Conservation (phyloP, 2,888 invertebrate species). For the Beris chalybata region DNA sequence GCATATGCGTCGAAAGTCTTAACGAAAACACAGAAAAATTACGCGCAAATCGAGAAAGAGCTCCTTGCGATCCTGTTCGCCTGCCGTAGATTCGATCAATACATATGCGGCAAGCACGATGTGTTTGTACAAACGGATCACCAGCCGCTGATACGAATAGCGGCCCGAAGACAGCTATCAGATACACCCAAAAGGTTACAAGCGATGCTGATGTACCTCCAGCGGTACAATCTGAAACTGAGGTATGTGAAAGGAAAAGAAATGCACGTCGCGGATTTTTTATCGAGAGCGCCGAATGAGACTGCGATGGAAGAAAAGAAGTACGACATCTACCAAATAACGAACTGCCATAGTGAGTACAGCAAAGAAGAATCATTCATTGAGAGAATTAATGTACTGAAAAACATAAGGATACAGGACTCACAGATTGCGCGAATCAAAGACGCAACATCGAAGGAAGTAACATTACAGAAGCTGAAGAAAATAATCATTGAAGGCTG, state of each 20-base stretch:
- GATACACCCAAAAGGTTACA: too few relatives aligned
- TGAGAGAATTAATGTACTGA: too few relatives aligned
- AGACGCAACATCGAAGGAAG: neutral
- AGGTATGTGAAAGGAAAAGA: constrained; percentile 1
- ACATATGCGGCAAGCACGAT: neutral
- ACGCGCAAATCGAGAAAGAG: neutral
- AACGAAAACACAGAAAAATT: neutral
- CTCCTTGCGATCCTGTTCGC: neutral
- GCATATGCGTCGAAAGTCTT: neutral
- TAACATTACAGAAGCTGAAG: constrained; percentile 4
- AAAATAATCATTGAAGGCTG: constrained; percentile 11
- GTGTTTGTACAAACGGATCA: neutral
- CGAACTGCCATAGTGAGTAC: too few relatives aligned
- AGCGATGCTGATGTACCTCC: too few relatives aligned
- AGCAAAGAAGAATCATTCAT: too few relatives aligned
- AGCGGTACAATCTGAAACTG: neutral
- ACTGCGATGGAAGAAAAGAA: neutral
- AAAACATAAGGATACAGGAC: too few relatives aligned
- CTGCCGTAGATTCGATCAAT: neutral
- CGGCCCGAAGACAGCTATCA: too few relatives aligned
- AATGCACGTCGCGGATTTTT: constrained; percentile 21
- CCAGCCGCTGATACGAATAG: neutral
- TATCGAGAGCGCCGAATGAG: constrained; percentile 9
- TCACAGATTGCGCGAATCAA: too few relatives aligned
- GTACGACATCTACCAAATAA: too few relatives aligned